phyloP scores from a whole-genome alignment of 2,797 vertebrate species.

The Coluber constrictor region DNA sequence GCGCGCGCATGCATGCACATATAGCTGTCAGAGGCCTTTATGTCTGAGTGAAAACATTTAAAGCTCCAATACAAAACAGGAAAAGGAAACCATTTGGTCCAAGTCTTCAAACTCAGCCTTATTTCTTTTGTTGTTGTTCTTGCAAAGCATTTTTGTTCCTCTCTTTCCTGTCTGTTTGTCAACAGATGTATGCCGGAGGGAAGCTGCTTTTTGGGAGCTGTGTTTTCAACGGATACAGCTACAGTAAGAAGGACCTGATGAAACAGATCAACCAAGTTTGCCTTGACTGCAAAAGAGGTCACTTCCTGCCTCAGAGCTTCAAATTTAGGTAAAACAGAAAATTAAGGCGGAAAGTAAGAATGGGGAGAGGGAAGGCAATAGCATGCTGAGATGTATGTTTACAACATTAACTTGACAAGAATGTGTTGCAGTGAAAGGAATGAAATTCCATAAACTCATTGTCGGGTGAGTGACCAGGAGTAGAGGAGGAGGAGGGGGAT shows the following conservation, averaged over 20 bases:
- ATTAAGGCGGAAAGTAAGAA: neutral
- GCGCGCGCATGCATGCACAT: neutral
- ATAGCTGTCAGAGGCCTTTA: neutral
- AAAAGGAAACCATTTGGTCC: conserved; percentile 30
- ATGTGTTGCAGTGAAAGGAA: neutral
- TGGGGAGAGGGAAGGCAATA: neutral
- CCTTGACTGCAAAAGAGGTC: conserved; percentile 47
- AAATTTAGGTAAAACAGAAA: conserved; percentile 58
- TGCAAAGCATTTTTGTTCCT: neutral
- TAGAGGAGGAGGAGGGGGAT: neutral
- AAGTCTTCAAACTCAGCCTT: neutral
- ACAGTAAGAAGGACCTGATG: conserved; percentile 57
- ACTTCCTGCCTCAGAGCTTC: conserved; percentile 58
- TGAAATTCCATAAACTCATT: neutral
- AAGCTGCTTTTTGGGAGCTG: conserved; percentile 53
- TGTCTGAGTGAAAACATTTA: neutral
- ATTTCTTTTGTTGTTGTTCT: neutral
- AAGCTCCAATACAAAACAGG: conserved; percentile 34
- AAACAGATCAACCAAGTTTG: conserved; percentile 48
- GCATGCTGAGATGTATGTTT: neutral
- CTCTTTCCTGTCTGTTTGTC: conserved; percentile 35
- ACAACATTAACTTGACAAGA: neutral
- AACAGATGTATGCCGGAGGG: conserved; percentile 56
- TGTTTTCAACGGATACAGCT: conserved; percentile 52
- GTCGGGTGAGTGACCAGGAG: neutral